Evolutionary conservation across 2,888 invertebrate species (phyloP).

Genomic region (Druceiella hillmani): DNA sequence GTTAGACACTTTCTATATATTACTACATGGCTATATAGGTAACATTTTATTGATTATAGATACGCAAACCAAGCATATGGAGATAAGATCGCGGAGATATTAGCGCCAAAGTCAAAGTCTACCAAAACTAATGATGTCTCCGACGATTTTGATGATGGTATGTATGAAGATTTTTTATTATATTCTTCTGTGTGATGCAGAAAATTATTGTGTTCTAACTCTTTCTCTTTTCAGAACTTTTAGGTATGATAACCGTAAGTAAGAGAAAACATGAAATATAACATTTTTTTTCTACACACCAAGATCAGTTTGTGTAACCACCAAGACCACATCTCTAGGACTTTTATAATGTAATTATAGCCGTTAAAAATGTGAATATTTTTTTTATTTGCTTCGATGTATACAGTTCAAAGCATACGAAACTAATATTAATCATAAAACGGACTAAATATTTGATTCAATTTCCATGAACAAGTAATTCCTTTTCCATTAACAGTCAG

Average conservation of each 20-base stretch:
- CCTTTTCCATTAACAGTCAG: conserved; percentile 2
- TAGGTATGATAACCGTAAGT: background rate
- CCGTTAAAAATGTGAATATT: no score
- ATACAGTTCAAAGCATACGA: no score
- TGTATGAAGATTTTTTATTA: no score
- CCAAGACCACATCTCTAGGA: no score
- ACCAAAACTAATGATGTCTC: conserved; percentile 40
- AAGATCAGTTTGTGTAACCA: no score
- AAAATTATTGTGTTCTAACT: conserved; percentile 6
- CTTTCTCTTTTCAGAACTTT: background rate
- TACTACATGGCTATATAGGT: no score
- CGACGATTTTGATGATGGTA: conserved; percentile 39
- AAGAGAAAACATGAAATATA: no score
- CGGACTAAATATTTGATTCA: background rate
- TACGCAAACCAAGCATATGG: conserved; percentile 64
- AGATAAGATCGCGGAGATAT: conserved; percentile 63
- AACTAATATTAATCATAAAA: background rate
- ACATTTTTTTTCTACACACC: no score
- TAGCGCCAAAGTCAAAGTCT: conserved; percentile 48
- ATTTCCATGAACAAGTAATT: conserved; percentile 5
- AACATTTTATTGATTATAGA: conserved; percentile 28
- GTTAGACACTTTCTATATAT: no score
- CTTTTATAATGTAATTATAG: no score
- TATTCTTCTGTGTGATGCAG: conserved; percentile 26
- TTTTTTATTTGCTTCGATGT: no score